A percentile compares a stretch with the other conserved stretches of the same genome.
Conservation (phyloP, 2,797 vertebrate species). For the Tiaroga cobitis region DNA sequence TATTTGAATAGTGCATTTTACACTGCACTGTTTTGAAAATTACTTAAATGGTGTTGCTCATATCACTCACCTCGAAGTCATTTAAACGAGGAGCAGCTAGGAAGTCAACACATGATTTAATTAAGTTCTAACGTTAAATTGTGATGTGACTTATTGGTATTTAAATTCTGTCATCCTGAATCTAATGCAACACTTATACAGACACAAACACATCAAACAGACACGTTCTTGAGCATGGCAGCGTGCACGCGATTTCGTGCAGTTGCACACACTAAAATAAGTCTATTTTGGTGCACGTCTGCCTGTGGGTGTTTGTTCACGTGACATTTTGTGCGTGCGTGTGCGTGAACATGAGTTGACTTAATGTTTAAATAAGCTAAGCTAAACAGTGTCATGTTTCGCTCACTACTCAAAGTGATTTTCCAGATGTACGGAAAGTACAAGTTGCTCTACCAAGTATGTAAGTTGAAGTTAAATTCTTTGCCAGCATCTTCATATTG, state of each 20-base stretch:
- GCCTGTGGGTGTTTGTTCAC: background rate
- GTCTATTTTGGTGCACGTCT: background rate
- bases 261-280: background rate
- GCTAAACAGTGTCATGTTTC: background rate
- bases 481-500: background rate
- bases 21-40: background rate
- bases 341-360: background rate
- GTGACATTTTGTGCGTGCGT: background rate
- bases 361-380: conserved; percentile 8
- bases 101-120: background rate
- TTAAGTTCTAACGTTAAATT: background rate
- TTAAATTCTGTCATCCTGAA: background rate
- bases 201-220: background rate
- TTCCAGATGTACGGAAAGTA: too few species aligned
- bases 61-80: background rate
- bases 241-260: background rate
- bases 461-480: too few species aligned
- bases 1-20: background rate
- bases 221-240: background rate
- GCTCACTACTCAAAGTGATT: background rate
- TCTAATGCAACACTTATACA: background rate
- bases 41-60: background rate
- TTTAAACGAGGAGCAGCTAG: background rate
- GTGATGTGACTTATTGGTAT: background rate
- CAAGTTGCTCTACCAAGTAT: too few species aligned